Evolutionary conservation across 2,797 vertebrate genomes (phyloP).

Genomic region (Myotis findleyi): DNA sequence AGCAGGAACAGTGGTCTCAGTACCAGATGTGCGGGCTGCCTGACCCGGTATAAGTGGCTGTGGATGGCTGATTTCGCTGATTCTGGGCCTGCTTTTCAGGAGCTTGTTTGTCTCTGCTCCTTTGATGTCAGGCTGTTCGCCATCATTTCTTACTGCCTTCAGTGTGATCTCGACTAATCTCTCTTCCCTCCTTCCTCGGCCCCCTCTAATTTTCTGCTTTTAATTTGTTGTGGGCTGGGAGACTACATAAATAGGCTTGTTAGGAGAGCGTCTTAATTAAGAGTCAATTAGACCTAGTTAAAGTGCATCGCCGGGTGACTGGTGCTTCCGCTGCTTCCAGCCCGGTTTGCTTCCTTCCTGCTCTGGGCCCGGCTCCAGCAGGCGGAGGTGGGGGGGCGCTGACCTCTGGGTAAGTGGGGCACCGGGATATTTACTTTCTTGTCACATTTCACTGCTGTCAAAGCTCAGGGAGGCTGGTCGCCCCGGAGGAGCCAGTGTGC

Average conservation of each 20-base stretch:
- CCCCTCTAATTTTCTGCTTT: constrained; percentile 73
- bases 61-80: constrained; percentile 46
- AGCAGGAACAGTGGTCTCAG: not conserved
- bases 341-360: constrained; percentile 75
- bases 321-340: constrained; percentile 68
- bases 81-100: constrained; percentile 56
- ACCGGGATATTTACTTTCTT: constrained; percentile 80
- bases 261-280: constrained; percentile 74
- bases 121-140: constrained; percentile 70
- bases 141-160: constrained; percentile 68
- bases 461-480: constrained; percentile 66
- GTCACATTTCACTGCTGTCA: constrained; percentile 80
- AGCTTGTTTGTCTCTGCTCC: constrained; percentile 61
- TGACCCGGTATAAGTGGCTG: not conserved
- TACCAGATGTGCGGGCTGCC: constrained; percentile 35
- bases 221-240: constrained; percentile 65
- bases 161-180: constrained; percentile 59
- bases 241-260: constrained; percentile 72
- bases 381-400: constrained; percentile 71
- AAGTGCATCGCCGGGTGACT: constrained; percentile 63
- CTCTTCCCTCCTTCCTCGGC: constrained; percentile 27
- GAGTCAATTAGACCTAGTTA: constrained; percentile 78
- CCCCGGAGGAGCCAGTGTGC: constrained; percentile 52
- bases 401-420: constrained; percentile 79
- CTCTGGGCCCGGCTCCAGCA: constrained; percentile 74